Percentiles rank a stretch among this genome's conserved stretches.
Conservation (phyloP, 2,113 vertebrate species). For the Calidris pygmaea region DNA sequence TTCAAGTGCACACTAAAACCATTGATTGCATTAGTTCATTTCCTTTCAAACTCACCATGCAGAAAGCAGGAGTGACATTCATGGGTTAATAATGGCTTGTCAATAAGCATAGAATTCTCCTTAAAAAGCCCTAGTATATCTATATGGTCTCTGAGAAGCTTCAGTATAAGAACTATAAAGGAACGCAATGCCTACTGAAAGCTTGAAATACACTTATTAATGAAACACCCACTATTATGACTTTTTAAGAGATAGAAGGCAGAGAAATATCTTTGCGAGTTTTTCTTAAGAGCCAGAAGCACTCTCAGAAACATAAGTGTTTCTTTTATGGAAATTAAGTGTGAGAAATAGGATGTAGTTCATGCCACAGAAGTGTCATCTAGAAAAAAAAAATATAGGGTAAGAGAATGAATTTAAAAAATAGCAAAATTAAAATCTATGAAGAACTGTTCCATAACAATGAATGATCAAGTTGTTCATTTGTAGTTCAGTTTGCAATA, state of each 20-base stretch:
- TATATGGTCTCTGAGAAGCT: rapidly evolving
- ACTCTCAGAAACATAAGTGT: neutral
- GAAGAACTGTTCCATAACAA: neutral
- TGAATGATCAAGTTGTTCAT: neutral
- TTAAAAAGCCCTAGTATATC: neutral
- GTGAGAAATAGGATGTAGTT: neutral
- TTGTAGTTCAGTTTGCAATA: neutral
- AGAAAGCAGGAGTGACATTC: neutral
- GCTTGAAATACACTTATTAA: neutral
- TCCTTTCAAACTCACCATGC: neutral
- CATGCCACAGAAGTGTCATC: neutral
- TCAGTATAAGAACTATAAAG: neutral
- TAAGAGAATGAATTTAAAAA: neutral
- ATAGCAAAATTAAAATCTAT: neutral
- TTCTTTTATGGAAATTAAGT: neutral
- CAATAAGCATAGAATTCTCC: neutral
- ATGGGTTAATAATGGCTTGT: neutral
- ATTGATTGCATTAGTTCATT: neutral
- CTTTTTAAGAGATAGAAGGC: neutral
- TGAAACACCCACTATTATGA: neutral
- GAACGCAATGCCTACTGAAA: neutral
- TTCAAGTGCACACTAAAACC: conserved; percentile 43
- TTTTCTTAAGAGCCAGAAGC: too few relatives aligned
- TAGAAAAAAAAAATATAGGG: neutral
- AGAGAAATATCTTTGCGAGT: neutral